phyloP scores from a whole-genome alignment of 2,113 vertebrate species.

The Tricholaema leucomelas region DNA sequence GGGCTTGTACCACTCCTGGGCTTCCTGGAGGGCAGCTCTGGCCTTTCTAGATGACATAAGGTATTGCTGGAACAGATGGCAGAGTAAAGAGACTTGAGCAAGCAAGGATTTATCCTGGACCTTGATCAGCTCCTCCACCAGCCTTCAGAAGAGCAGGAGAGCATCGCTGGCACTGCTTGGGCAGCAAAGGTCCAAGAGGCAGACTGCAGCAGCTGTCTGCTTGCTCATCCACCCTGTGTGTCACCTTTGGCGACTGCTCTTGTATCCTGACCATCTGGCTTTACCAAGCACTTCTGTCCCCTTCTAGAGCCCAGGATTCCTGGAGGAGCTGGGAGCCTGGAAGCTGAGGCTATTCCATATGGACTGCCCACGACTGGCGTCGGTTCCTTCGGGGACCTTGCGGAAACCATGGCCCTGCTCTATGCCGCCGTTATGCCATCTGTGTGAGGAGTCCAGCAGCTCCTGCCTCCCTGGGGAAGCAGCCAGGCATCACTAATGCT shows the following conservation, averaged over 20 bases:
- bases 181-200: neutral
- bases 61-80: slow-evolving; percentile 11
- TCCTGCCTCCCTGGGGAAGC: slow-evolving; percentile 6
- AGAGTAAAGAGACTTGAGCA: neutral
- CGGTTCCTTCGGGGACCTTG: neutral
- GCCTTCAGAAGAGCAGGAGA: neutral
- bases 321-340: neutral
- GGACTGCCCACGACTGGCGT: neutral
- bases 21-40: slow-evolving; percentile 44
- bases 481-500: neutral
- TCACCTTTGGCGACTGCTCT: neutral
- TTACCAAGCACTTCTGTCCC: neutral
- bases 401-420: neutral
- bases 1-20: neutral
- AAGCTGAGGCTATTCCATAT: neutral
- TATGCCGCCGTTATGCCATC: neutral
- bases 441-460: neutral
- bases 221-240: neutral
- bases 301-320: neutral
- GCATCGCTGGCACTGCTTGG: neutral
- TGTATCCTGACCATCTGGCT: neutral
- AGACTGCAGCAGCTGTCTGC: neutral
- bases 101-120: neutral
- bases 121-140: neutral
- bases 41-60: neutral